A percentile compares a stretch with the other conserved stretches of the same genome.
Conservation (phyloP, 1,140 invertebrate genomes). For the Uloborus diversus region DNA sequence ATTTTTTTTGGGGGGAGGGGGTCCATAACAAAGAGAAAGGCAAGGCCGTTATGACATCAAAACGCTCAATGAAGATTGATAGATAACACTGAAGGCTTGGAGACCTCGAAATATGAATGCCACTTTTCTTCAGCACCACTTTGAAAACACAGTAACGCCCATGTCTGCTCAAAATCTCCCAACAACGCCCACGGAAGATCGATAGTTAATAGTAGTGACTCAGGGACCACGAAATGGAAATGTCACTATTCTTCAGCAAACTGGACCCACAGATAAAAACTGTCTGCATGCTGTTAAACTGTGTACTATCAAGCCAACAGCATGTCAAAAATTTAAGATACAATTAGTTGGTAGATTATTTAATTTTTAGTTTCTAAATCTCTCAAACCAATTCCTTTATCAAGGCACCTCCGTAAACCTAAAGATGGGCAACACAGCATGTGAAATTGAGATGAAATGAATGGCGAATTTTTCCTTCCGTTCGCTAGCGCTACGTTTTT, state of each 20-base stretch:
- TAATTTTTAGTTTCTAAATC: too few species aligned
- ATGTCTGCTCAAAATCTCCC: neutral
- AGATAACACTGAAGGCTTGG: neutral
- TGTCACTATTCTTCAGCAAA: too few species aligned
- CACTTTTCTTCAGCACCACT: neutral
- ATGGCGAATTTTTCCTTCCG: neutral
- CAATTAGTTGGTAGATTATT: neutral
- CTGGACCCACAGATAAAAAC: too few species aligned
- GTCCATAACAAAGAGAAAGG: too few species aligned
- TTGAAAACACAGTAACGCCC: neutral
- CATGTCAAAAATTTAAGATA: neutral
- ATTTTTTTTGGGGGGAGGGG: too few species aligned
- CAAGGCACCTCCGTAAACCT: too few species aligned
- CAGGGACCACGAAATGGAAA: too few species aligned
- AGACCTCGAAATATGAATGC: neutral
- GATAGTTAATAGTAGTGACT: too few species aligned
- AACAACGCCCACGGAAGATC: too few species aligned
- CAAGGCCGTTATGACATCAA: too few species aligned
- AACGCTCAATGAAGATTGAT: neutral
- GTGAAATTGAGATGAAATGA: neutral
- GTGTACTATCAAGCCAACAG: neutral
- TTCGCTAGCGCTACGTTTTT: neutral
- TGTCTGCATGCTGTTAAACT: neutral
- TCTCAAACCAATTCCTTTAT: too few species aligned
- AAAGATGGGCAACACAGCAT: neutral